Evolutionary conservation across 2,113 vertebrate species (phyloP).

Genomic region (Onychostruthus taczanowskii): DNA sequence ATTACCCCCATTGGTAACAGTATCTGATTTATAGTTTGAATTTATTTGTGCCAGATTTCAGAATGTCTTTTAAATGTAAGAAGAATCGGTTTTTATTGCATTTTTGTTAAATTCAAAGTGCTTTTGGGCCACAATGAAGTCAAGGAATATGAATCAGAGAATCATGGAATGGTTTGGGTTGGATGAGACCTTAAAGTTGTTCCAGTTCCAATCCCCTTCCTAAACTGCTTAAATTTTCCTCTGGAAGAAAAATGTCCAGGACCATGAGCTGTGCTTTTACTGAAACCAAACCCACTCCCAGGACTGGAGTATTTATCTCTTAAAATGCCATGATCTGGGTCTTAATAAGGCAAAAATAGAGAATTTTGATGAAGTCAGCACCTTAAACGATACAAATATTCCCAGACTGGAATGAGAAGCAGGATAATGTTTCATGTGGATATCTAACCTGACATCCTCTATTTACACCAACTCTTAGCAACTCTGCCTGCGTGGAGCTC

Average conservation of each 20-base stretch:
- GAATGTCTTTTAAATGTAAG: background rate
- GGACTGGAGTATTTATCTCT: background rate
- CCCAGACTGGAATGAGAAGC: background rate
- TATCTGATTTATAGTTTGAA: background rate
- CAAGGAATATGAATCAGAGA: background rate
- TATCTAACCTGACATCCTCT: background rate
- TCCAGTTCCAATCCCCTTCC: background rate
- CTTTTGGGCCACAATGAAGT: background rate
- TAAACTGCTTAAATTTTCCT: background rate
- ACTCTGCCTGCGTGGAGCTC: background rate
- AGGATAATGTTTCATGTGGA: background rate
- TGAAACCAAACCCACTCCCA: background rate
- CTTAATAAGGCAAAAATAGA: background rate
- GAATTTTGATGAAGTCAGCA: background rate
- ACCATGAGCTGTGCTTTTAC: background rate
- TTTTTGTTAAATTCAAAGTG: background rate
- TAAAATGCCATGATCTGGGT: background rate
- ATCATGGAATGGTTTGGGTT: background rate
- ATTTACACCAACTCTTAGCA: background rate
- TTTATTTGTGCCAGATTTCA: background rate
- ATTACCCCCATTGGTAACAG: background rate
- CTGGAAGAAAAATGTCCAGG: background rate
- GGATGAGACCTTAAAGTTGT: no score
- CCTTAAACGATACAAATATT: background rate
- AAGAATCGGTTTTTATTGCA: fast-evolving